These are phyloP conservation scores for Cactoblastis cactorum DNA, from an alignment of 2,888 invertebrate species.

Conservation along the genomic window DNA sequence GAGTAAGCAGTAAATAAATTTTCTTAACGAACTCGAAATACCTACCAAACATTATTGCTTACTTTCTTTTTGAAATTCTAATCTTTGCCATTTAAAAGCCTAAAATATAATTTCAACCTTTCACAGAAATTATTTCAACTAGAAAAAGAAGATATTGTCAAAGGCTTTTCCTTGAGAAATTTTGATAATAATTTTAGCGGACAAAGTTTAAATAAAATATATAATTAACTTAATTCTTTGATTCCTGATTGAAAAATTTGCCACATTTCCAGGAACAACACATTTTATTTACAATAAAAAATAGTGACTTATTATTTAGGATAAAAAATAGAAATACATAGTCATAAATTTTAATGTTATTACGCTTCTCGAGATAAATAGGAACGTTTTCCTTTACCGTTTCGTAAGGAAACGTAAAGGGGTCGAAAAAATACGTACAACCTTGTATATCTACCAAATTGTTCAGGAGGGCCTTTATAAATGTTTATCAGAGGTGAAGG, in stretches of 20 bases:
- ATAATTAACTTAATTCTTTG: too few species aligned
- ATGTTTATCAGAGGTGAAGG: slow-evolving; percentile 15
- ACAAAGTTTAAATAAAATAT: too few species aligned
- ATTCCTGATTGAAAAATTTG: too few species aligned
- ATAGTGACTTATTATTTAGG: too few species aligned
- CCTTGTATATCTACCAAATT: background rate
- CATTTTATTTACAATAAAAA: too few species aligned
- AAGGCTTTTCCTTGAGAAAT: too few species aligned
- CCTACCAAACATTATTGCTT: background rate
- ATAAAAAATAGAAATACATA: too few species aligned
- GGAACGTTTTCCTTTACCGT: too few species aligned
- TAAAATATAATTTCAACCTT: background rate
- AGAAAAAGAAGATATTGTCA: background rate
- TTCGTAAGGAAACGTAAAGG: slow-evolving; percentile 1
- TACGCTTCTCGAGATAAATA: too few species aligned
- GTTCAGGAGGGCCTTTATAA: background rate
- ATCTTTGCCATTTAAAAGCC: background rate
- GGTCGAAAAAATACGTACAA: background rate
- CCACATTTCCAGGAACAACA: too few species aligned
- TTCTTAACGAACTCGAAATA: background rate
- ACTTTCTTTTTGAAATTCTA: background rate
- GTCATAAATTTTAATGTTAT: too few species aligned
- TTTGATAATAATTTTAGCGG: too few species aligned
- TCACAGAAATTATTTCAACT: background rate
- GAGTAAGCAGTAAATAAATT: slow-evolving; percentile 20